These are phyloP conservation scores for Anoplophora glabripennis DNA, from an alignment of 1,140 invertebrate species.

Conservation along the genomic window DNA sequence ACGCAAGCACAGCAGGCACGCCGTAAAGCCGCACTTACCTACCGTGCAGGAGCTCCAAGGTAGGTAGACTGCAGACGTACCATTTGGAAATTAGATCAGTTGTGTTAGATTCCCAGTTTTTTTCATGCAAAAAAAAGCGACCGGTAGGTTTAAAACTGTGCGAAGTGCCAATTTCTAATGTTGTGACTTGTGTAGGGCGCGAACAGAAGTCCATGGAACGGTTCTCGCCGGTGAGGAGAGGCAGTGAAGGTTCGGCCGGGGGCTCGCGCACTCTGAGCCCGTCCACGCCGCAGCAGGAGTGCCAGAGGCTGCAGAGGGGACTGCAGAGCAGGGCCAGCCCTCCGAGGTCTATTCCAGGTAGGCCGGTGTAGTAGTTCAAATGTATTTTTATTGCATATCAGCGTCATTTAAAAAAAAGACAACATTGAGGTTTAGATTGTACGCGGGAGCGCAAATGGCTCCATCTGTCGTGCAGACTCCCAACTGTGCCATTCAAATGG, in stretches of 20 bases:
- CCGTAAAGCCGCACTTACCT: slow-evolving; percentile 51
- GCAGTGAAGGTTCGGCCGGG: slow-evolving; percentile 71
- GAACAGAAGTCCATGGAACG: slow-evolving; percentile 64
- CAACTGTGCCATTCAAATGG: too few species aligned
- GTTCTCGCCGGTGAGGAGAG: slow-evolving; percentile 85
- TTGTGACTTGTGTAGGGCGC: slow-evolving; percentile 45
- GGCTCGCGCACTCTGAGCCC: slow-evolving; percentile 56
- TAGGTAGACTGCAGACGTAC: slow-evolving; percentile 40
- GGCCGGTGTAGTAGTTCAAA: neutral
- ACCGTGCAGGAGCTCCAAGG: slow-evolving; percentile 57
- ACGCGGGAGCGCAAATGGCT: too few species aligned
- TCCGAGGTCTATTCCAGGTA: slow-evolving; percentile 49
- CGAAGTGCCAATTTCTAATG: too few species aligned
- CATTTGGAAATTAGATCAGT: too few species aligned
- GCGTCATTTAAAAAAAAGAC: too few species aligned
- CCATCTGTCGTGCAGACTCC: too few species aligned
- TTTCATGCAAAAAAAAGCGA: too few species aligned
- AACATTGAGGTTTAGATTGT: too few species aligned
- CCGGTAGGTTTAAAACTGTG: neutral
- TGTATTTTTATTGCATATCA: too few species aligned
- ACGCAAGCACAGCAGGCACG: slow-evolving; percentile 45
- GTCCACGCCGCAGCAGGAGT: slow-evolving; percentile 66
- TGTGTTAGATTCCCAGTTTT: too few species aligned
- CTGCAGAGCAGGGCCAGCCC: slow-evolving; percentile 55
- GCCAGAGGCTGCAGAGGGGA: slow-evolving; percentile 65